Base-by-base conservation (phyloP, 2,113 vertebrate species). In the Hyla sarda region DNA sequence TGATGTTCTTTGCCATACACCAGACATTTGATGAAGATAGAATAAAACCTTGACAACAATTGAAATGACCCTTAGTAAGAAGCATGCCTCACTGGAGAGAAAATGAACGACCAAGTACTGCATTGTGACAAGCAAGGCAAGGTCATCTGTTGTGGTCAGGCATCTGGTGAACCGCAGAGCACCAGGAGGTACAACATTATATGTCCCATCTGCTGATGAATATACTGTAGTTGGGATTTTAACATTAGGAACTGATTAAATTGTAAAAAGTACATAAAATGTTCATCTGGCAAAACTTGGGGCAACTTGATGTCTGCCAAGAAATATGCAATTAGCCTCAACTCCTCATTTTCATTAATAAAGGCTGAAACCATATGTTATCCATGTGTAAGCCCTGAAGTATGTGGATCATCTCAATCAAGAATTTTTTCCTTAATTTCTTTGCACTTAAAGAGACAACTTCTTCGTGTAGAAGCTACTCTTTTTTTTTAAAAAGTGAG, bases 261-360 rank as follows among this genome's bases (percentile, higher is more conserved):
- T 60, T 23, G 21, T 60, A 62, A 80, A 80, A 80, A 25, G 75
- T 77, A 77, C 54, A 80, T 41, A 80, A 60, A 80, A 80, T 62
- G 54, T 80, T 80, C 77, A 80, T 80, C 77, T 80, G 77, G 77
- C 54, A 60, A 80, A 80, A 17, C 77, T 80, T 41, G 54, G 56
- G 77, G 77, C 54, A 80, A n/a, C 23, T 25, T 16, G 37, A 45
- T 11, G 32, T 62, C 77, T 80, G 77, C 77, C 77, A 80, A 80
- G 41, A 77, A 80, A 80, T 80, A 34, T 28, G 77, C 14, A 80
- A 80, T 80, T 80, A 80, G 77, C 77, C 37, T 25, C 12, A 62
- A 41, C 77, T 80, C 21, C 56, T 60, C 34, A 80, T 80, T 80
- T 80, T 62, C 54, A 80, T 80, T 60, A 80, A 60, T 80, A 45